These are phyloP conservation scores for Brevimyrus niger DNA, from an alignment of 2,113 vertebrate genomes.

Conservation along the genomic window DNA sequence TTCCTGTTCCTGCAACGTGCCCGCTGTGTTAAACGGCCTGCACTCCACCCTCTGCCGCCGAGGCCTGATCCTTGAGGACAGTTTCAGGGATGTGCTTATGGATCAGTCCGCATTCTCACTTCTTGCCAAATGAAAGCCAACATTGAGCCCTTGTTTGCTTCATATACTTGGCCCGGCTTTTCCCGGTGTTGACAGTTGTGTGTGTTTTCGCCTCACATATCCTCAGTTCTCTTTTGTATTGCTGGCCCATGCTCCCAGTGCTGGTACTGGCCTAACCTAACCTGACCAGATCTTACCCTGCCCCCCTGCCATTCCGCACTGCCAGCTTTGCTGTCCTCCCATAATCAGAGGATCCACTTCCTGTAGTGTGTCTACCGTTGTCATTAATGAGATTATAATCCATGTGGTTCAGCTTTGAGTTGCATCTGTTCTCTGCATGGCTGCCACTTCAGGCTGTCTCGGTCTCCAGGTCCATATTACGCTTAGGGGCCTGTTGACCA, in stretches of 20 bases:
- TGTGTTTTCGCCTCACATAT: background rate
- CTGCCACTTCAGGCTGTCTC: background rate
- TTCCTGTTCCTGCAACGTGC: background rate
- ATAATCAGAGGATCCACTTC: conserved; percentile 54
- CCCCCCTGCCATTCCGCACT: background rate
- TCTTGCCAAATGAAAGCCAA: background rate
- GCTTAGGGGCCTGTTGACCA: background rate
- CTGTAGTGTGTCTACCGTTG: conserved; percentile 45
- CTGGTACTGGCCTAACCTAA: background rate
- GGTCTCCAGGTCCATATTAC: background rate
- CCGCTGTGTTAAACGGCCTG: background rate
- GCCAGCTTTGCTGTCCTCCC: background rate
- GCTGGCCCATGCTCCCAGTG: background rate
- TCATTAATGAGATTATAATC: conserved; percentile 60
- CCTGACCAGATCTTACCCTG: background rate
- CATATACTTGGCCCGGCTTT: background rate
- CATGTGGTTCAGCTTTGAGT: conserved; percentile 50
- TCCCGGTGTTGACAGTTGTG: background rate
- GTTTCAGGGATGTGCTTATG: background rate
- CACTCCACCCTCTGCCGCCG: background rate
- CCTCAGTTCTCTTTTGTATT: background rate
- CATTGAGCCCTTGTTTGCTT: background rate
- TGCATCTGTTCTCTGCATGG: conserved; percentile 27
- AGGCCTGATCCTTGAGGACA: background rate
- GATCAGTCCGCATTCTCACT: background rate